Base-by-base conservation (phyloP, 2,113 vertebrate genomes). In the Grammomys surdaster region DNA sequence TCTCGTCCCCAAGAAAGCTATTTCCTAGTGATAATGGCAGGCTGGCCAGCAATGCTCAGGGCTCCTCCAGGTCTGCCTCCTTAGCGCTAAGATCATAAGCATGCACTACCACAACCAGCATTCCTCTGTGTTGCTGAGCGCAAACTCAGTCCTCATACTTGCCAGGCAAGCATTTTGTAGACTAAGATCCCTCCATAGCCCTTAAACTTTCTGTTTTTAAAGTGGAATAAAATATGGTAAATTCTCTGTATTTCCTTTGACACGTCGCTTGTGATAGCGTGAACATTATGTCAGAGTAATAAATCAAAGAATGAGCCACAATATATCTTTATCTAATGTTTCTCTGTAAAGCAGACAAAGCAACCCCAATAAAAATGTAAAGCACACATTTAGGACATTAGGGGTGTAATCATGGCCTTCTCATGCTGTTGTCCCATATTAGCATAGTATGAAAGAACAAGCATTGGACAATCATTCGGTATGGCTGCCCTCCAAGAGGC, bases 171-270 rank as follows among this genome's bases (percentile, higher is more conserved):
- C 6, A 70, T n/a, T 88, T 88, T 70, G 3, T 67, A 69, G 5
- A 54, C 19, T 72, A 51, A 88, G 36, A 12, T 72, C 14, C 54
- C 33, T 17, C 67, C 33, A n/a, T 10, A 17, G 7, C 3, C 48
- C 69, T 86, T 65, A 65, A 3, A 88, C 43, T 78, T 95, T 94
- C 1, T 86, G 86, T 88, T 95, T 94, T 94, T 81, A 92, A 85
- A 65, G 51, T 75, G 28, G 12, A 36, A 90, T 88, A 89, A 89
- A 84, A 84, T 78, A 73, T 77, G 16, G 65, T 63, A 77, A 76
- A 58, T 54, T 93, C 60, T 95, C 9, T 28, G 73, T 43, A 51
- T 4, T 86, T 7, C 4, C 19, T 92, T 60, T 78, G 36, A 56
- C 31, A 90, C 22, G 89, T 90, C 65, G 75, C 72, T 86, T 73